These are phyloP conservation scores for Micromys minutus DNA, from an alignment of 2,113 vertebrate genomes.

Conservation along the genomic window DNA sequence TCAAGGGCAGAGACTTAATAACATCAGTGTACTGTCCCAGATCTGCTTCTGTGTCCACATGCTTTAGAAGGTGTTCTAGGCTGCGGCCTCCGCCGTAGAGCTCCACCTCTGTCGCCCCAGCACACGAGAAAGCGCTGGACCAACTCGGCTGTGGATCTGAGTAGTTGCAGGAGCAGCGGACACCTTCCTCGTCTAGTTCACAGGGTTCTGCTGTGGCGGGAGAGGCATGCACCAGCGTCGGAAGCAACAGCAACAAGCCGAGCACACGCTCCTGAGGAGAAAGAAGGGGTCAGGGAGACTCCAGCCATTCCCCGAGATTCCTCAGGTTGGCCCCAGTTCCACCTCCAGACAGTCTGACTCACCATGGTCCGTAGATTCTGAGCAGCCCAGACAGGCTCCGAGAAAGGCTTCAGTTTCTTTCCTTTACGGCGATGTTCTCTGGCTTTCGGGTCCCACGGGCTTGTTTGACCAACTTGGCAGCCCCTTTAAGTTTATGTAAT, in stretches of 20 bases:
- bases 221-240: neutral
- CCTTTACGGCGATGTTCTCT: neutral
- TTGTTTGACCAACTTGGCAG: neutral
- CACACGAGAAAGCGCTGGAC: constrained; percentile 76
- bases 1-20: constrained; percentile 57
- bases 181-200: constrained; percentile 21
- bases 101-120: constrained; percentile 75
- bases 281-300: neutral
- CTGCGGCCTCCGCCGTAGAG: constrained; percentile 82
- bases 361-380: constrained; percentile 58
- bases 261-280: constrained; percentile 9
- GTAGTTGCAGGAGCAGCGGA: constrained; percentile 83
- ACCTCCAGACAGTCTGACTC: constrained; percentile 7
- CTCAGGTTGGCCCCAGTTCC: neutral
- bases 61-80: constrained; percentile 66
- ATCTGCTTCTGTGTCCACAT: neutral
- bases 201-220: constrained; percentile 26
- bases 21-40: rapidly evolving
- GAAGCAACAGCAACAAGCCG: constrained; percentile 28
- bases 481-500: constrained; percentile 56
- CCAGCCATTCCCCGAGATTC: neutral
- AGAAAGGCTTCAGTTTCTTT: constrained; percentile 25
- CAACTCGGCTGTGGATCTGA: neutral
- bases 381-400: neutral
- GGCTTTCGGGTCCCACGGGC: neutral